Conservation (phyloP, 2,113 vertebrate genomes). For the Corythoichthys intestinalis region DNA sequence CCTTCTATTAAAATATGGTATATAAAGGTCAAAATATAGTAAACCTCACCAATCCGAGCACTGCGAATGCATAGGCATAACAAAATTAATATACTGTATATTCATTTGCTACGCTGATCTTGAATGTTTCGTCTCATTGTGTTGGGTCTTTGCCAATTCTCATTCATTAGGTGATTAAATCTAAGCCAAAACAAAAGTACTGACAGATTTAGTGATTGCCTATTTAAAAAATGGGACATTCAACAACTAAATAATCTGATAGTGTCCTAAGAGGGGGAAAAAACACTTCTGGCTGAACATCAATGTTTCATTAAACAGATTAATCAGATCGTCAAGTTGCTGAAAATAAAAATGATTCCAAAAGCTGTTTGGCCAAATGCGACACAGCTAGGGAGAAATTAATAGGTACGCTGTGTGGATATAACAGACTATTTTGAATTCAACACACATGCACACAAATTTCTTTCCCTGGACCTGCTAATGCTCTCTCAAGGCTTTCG, state of each 20-base stretch:
- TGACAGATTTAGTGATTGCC: not conserved
- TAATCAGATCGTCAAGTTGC: not conserved
- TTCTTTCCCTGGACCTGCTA: not conserved
- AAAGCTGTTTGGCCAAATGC: not conserved
- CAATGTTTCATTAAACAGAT: not conserved
- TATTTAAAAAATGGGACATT: not conserved
- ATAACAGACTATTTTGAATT: not conserved
- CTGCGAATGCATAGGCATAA: no score
- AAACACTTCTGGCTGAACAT: not conserved
- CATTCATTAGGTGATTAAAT: not conserved
- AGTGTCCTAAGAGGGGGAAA: not conserved
- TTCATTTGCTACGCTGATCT: not conserved
- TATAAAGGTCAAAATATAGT: no score
- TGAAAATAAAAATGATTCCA: not conserved
- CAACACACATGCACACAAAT: constrained; percentile 12
- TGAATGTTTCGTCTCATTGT: not conserved
- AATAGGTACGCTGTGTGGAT: not conserved
- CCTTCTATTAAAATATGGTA: no score
- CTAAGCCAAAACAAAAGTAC: not conserved
- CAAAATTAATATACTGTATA: no score
- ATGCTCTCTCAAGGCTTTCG: constrained; percentile 2
- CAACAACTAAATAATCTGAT: not conserved
- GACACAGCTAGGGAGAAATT: not conserved
- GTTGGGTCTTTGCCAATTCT: not conserved
- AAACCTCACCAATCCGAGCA: no score